These are phyloP conservation scores for Pachydiplax longipennis DNA, from an alignment of 2,888 invertebrate species.

Conservation along the genomic window DNA sequence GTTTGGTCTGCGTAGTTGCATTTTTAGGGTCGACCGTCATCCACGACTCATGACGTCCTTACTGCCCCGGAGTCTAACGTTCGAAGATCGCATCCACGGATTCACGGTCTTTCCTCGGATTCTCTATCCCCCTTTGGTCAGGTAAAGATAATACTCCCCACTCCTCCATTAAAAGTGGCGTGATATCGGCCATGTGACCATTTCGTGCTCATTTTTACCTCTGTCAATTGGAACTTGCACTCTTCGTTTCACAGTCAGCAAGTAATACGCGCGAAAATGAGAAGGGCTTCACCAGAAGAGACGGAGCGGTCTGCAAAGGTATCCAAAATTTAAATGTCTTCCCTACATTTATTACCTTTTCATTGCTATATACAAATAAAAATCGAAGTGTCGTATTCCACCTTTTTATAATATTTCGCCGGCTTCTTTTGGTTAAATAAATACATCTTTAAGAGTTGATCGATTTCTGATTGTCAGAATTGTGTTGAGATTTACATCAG, in stretches of 20 bases:
- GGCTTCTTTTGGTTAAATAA: no score
- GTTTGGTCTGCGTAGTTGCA: no score
- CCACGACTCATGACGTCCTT: background rate
- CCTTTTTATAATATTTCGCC: no score
- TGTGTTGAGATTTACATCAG: background rate
- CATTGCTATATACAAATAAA: no score
- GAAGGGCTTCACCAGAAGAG: background rate
- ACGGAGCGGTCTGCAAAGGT: no score
- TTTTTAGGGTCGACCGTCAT: no score
- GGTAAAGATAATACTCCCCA: slow-evolving; percentile 3
- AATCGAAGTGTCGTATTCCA: background rate
- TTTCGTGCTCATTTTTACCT: background rate
- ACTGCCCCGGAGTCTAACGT: background rate
- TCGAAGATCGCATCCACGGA: background rate
- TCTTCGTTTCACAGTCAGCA: background rate
- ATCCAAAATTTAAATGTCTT: no score
- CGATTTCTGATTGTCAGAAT: no score
- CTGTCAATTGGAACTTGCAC: background rate
- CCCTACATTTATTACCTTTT: no score
- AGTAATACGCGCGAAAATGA: background rate
- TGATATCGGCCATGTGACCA: slow-evolving; percentile 24
- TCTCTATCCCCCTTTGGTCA: background rate
- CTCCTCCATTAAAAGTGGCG: background rate
- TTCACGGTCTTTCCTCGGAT: no score
- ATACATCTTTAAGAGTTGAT: background rate